Conservation (phyloP, 2,888 invertebrate genomes). For the Chrysodeixis includens region DNA sequence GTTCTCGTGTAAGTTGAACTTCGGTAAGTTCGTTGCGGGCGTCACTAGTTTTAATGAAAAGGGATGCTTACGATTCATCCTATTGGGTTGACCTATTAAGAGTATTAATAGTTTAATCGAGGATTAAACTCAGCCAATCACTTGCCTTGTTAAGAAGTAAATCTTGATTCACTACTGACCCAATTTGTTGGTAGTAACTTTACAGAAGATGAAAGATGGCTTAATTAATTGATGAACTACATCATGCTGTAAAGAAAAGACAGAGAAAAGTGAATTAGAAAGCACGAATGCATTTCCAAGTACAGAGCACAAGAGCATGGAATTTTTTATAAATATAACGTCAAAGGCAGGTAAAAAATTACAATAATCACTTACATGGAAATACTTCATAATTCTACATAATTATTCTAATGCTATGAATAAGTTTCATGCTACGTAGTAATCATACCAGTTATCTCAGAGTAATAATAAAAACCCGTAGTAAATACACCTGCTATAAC, state of each 20-base stretch:
- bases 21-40: conserved; percentile 8
- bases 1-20: conserved; percentile 18
- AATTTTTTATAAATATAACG: no score
- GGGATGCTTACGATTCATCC: conserved; percentile 26
- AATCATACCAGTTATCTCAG: no score
- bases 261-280: no score
- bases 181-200: background rate
- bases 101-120: conserved; percentile 43
- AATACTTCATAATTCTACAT: no score
- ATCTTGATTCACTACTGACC: background rate
- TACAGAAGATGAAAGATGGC: background rate
- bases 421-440: background rate
- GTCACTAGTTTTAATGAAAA: conserved; percentile 25
- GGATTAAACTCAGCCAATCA: conserved; percentile 40
- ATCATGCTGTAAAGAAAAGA: background rate
- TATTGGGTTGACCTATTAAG: conserved; percentile 25
- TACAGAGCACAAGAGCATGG: no score
- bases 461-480: background rate
- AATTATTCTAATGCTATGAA: no score
- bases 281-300: no score
- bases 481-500: background rate
- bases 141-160: conserved; percentile 3
- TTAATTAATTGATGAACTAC: background rate
- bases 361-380: no score
- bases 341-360: no score